Evolutionary conservation across 2,797 vertebrate genomes (phyloP), one percentile per base, ranked within the genome.

Genomic region (Argyrosomus regius): DNA sequence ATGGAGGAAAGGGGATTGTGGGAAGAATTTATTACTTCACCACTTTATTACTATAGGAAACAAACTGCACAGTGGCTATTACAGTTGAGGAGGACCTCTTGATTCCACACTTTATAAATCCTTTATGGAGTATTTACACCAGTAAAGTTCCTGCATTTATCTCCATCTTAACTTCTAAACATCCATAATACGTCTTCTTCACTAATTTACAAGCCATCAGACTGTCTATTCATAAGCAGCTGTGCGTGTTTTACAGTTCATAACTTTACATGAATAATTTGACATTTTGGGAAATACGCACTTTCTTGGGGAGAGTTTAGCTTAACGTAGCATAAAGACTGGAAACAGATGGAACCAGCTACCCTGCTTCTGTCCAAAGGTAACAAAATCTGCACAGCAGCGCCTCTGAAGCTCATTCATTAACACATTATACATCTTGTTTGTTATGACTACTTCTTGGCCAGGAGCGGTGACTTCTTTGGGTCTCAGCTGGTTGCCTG

Each of bases 1-100:
- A 56, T 85, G 80, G 54, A 59, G 62, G 65, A 72, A 66, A 75
- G 48, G 11, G 54, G 75, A 59, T 39, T 48, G 62, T 50, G 28
- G 58, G 70, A 79, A 80, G 46, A 75, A 78, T 84, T 57, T 83
- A 74, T 75, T 35, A 69, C 56, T 45, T 9, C 35, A 9, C 35
- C 35, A 39, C 35, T 39, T 39, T 39, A 39, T 39, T 39, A 39
- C 35, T 9, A 39, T 39, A 9, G 35, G 7, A 35, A 35, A 35
- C 35, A 9, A 35, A 35, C 35, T 65, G 53, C 70, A 71, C 75
- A 80, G 62, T 54, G 39, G n/a, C 60, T 28, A 9, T 71, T 59
- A 76, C 63, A 74, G 66, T 31, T 46, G 16, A 64, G 24, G 13
- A 78, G 41, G 63, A 61, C 57, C 41, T 64, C 9, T 12, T 69